Conservation (phyloP, 2,113 vertebrate genomes). For the Accipiter virgatus region DNA sequence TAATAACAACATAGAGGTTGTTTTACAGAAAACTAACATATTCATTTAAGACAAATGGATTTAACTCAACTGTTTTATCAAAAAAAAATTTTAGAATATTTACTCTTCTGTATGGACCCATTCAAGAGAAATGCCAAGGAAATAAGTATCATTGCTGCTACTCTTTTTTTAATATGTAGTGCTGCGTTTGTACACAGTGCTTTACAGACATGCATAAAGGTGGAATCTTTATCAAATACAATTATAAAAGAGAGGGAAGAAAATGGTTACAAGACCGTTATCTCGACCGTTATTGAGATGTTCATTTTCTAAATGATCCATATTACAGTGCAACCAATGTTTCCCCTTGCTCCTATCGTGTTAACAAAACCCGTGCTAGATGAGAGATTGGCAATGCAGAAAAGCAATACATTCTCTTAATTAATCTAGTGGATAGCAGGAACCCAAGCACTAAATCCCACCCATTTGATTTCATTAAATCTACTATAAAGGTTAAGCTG, state of each 20-base stretch:
- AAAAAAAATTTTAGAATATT: background rate
- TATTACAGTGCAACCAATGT: background rate
- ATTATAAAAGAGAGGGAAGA: background rate
- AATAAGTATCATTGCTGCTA: background rate
- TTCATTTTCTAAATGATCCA: background rate
- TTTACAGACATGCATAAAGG: background rate
- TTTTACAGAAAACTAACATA: background rate
- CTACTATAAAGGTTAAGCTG: slow-evolving; percentile 50
- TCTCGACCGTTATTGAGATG: background rate
- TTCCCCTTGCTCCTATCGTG: background rate
- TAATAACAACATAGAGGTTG: background rate
- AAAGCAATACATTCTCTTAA: slow-evolving; percentile 60
- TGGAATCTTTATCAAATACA: background rate
- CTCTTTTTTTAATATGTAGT: background rate
- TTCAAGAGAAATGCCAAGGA: background rate
- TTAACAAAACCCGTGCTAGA: slow-evolving; percentile 11
- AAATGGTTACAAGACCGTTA: background rate
- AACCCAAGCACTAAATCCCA: slow-evolving; percentile 55
- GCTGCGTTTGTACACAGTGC: background rate
- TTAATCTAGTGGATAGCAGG: slow-evolving; percentile 47
- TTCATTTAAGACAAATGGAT: background rate
- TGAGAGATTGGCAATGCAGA: background rate
- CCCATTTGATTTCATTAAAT: slow-evolving; percentile 53
- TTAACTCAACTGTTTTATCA: background rate
- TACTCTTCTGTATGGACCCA: background rate